Percentiles rank a stretch among this genome's conserved stretches.
Evolutionary conservation across 2,113 vertebrate species (phyloP).

Genomic region (Thinocorus orbignyianus): DNA sequence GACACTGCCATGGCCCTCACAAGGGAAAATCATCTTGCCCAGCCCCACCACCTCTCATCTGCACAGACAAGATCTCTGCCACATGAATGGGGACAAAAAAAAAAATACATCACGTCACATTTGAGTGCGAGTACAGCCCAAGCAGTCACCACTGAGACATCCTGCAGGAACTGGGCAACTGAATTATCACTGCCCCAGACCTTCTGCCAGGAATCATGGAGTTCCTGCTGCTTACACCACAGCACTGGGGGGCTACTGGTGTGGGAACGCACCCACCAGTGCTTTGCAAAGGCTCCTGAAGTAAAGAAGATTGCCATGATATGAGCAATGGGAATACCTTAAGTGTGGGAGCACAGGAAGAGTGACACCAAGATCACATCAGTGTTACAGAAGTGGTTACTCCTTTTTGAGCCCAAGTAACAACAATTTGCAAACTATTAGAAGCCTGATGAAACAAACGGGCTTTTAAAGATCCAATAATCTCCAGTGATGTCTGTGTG

Average conservation of each 20-base stretch:
- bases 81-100: fast-evolving
- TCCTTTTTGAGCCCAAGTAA: not conserved
- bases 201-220: not conserved
- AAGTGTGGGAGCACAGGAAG: not conserved
- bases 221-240: fast-evolving
- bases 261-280: not conserved
- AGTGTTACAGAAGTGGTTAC: fast-evolving
- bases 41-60: not conserved
- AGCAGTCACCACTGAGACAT: fast-evolving
- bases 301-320: not conserved
- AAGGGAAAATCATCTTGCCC: fast-evolving
- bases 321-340: not conserved
- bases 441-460: not conserved
- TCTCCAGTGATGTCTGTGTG: not conserved
- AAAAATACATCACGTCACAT: fast-evolving
- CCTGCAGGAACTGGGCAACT: not conserved
- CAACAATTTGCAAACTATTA: not conserved
- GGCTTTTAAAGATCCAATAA: not conserved
- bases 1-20: fast-evolving
- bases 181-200: fast-evolving
- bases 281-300: not conserved
- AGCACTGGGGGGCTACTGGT: not conserved
- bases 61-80: not conserved
- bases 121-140: not conserved
- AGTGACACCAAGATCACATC: fast-evolving